A percentile compares a stretch with the other conserved stretches of the same genome.
These are phyloP conservation scores for Thaumetopoea pityocampa DNA, from an alignment of 1,140 invertebrate species.

Conservation along the genomic window DNA sequence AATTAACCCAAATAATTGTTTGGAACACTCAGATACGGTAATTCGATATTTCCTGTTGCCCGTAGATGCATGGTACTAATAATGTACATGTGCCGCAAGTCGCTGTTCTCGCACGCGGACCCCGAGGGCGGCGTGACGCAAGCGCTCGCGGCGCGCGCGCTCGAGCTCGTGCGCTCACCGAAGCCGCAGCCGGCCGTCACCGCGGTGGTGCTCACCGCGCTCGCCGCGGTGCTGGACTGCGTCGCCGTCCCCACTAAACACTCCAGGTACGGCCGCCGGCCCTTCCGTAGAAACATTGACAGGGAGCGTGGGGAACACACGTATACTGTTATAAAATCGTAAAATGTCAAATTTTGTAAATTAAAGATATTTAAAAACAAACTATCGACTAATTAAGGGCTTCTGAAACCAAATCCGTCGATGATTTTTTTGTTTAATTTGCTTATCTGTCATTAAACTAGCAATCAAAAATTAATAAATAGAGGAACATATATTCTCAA, in stretches of 20 bases:
- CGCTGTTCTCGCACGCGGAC: constrained; percentile 70
- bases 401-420: too few species aligned
- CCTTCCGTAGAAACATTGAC: neutral
- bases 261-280: constrained; percentile 9
- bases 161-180: constrained; percentile 38
- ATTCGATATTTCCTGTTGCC: neutral
- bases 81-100: constrained; percentile 90
- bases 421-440: too few species aligned
- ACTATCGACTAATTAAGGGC: too few species aligned
- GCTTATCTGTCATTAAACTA: too few species aligned
- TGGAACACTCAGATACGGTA: too few species aligned
- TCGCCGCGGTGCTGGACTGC: constrained; percentile 33
- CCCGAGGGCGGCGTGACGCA: constrained; percentile 48
- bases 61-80: constrained; percentile 89
- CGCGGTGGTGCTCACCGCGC: constrained; percentile 35
- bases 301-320: constrained; percentile 11
- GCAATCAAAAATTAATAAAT: too few species aligned
- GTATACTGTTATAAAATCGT: neutral
- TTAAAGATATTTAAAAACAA: too few species aligned
- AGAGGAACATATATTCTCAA: too few species aligned
- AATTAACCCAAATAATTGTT: too few species aligned
- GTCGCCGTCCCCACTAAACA: constrained; percentile 24
- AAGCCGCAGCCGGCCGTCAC: constrained; percentile 46
- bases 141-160: constrained; percentile 63
- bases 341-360: too few species aligned